These are phyloP conservation scores for Patella vulgata DNA, from an alignment of 1,140 invertebrate species.

Conservation along the genomic window DNA sequence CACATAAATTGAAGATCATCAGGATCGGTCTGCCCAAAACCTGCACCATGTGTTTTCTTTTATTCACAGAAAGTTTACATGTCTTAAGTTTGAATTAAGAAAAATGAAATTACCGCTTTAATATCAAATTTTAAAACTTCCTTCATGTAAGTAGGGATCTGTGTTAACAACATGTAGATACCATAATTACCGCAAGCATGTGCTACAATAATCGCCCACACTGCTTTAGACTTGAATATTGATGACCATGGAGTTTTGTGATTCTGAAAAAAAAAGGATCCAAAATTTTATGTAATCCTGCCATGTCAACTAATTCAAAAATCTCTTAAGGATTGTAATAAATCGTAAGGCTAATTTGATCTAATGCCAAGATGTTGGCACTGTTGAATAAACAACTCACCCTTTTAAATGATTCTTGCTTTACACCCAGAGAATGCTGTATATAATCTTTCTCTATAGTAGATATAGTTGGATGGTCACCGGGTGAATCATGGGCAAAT, in stretches of 20 bases:
- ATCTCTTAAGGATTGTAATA: background rate
- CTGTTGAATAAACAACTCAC: no score
- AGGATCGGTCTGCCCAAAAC: no score
- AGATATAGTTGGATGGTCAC: constrained; percentile 50
- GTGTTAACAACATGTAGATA: constrained; percentile 93
- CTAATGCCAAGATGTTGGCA: no score
- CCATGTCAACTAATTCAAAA: background rate
- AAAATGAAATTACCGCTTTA: constrained; percentile 72
- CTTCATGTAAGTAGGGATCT: constrained; percentile 94
- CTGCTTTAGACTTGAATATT: constrained; percentile 81
- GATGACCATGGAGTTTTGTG: constrained; percentile 73
- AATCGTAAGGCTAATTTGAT: constrained; percentile 1
- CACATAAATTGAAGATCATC: no score
- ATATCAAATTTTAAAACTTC: constrained; percentile 89
- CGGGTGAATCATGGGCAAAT: constrained; percentile 56
- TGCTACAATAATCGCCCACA: constrained; percentile 88
- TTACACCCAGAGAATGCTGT: constrained; percentile 54
- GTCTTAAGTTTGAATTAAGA: background rate
- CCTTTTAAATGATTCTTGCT: no score
- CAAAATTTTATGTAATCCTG: background rate
- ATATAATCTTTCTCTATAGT: constrained; percentile 59
- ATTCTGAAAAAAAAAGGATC: constrained; percentile 17
- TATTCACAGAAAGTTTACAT: no score
- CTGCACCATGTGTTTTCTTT: no score
- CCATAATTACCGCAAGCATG: constrained; percentile 93